Evolutionary conservation across 1,140 invertebrate genomes (phyloP).

Genomic region (Ceratina australensis): DNA sequence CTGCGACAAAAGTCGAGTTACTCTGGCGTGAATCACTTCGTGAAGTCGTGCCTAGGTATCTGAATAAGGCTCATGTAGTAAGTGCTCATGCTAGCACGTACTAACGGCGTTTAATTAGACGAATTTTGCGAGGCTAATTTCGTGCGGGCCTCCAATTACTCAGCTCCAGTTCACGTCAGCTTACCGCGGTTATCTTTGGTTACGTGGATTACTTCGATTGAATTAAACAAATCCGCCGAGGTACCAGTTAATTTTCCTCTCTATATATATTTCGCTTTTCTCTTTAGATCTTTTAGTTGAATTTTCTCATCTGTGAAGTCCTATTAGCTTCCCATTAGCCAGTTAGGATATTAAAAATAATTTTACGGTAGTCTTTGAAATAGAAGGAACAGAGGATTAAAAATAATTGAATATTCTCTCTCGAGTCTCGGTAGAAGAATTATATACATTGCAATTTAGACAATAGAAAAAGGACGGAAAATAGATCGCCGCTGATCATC

Average conservation of each 20-base stretch:
- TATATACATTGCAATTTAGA: background rate
- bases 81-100: conserved; percentile 12
- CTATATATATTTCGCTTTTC: background rate
- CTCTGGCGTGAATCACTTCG: conserved; percentile 6
- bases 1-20: background rate
- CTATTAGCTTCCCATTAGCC: background rate
- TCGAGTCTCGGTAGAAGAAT: background rate
- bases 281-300: background rate
- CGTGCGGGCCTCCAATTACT: conserved; percentile 59
- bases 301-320: no score
- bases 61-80: conserved; percentile 35
- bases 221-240: conserved; percentile 56
- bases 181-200: conserved; percentile 23
- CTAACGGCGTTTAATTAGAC: conserved; percentile 68
- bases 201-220: conserved; percentile 62
- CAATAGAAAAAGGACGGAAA: conserved; percentile 26
- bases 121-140: conserved; percentile 70
- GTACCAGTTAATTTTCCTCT: conserved; percentile 49
- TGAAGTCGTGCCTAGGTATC: background rate
- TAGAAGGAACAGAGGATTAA: no score
- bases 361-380: no score
- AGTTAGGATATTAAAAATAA: no score
- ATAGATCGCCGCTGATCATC: conserved; percentile 58
- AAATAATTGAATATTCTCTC: no score
- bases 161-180: conserved; percentile 15